These are phyloP conservation scores for Trichogramma evanescens DNA, from an alignment of 2,888 invertebrate species.

Conservation along the genomic window DNA sequence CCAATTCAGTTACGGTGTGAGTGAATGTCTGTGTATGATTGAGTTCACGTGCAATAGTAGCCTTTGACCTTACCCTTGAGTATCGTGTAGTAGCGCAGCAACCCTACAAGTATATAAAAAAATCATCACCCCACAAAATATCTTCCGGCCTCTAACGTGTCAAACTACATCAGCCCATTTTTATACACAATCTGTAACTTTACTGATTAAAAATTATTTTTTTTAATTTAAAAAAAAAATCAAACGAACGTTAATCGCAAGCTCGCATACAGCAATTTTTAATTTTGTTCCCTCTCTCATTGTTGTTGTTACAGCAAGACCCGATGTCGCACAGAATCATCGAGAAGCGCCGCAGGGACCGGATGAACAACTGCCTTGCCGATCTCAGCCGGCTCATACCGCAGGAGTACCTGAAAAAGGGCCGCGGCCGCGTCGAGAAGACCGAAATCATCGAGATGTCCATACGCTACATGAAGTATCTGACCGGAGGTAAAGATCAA, in stretches of 20 bases:
- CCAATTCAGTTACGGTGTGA: too few relatives aligned
- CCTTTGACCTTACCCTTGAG: too few relatives aligned
- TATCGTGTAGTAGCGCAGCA: too few relatives aligned
- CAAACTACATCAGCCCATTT: constrained; percentile 1
- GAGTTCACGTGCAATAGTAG: too few relatives aligned
- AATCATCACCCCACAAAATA: too few relatives aligned
- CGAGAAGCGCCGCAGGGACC: constrained; percentile 87
- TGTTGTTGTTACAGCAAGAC: constrained; percentile 64
- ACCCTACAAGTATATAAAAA: too few relatives aligned
- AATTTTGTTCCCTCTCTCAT: neutral
- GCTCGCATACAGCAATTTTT: neutral
- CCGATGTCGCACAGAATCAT: constrained; percentile 97
- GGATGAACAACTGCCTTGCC: constrained; percentile 95
- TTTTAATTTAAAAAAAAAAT: neutral
- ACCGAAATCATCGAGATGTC: constrained; percentile 99
- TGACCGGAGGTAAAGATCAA: constrained; percentile 57
- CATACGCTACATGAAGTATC: constrained; percentile 84
- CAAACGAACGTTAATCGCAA: neutral
- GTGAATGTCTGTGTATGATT: too few relatives aligned
- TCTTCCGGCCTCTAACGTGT: too few relatives aligned
- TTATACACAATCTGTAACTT: too few relatives aligned
- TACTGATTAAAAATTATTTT: neutral
- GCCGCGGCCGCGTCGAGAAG: constrained; percentile 91
- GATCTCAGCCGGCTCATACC: constrained; percentile 90
- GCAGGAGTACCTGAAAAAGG: constrained; percentile 87